Conservation (phyloP, 2,113 vertebrate species). For the Engystomops pustulosus region DNA sequence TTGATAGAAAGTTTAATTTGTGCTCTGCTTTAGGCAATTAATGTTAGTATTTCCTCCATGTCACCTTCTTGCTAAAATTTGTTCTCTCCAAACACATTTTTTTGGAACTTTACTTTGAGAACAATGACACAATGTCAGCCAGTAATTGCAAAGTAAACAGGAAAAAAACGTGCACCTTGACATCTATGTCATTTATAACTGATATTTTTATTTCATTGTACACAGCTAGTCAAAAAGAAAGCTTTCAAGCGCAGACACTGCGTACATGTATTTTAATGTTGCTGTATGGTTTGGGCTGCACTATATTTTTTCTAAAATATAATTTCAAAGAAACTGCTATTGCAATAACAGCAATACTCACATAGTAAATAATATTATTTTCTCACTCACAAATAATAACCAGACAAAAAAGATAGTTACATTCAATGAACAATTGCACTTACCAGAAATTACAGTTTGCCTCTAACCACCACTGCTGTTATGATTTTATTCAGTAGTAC, state of each 20-base stretch:
- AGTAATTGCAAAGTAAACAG: conserved; percentile 28
- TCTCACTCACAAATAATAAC: neutral
- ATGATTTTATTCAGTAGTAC: too few relatives aligned
- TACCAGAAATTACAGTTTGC: too few relatives aligned
- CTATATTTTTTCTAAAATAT: neutral
- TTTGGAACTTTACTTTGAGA: conserved; percentile 57
- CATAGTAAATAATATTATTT: neutral
- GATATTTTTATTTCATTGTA: conserved; percentile 18
- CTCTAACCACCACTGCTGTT: too few relatives aligned
- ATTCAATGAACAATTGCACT: too few relatives aligned
- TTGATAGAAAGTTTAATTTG: conserved; percentile 45
- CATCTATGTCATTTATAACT: conserved; percentile 11
- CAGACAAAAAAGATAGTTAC: too few relatives aligned
- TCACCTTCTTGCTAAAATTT: conserved; percentile 45
- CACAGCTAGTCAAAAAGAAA: neutral
- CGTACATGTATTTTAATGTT: neutral
- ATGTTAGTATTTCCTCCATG: conserved; percentile 41
- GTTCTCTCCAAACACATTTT: conserved; percentile 42
- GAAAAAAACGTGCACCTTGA: conserved; percentile 11
- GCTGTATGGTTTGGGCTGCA: too few relatives aligned
- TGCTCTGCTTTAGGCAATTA: conserved; percentile 38
- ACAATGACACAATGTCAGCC: conserved; percentile 63
- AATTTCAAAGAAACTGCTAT: neutral
- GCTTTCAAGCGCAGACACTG: neutral
- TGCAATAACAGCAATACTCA: neutral